Evolutionary conservation across 1,140 invertebrate species (phyloP).

Genomic region (Mactra quadrangularis): DNA sequence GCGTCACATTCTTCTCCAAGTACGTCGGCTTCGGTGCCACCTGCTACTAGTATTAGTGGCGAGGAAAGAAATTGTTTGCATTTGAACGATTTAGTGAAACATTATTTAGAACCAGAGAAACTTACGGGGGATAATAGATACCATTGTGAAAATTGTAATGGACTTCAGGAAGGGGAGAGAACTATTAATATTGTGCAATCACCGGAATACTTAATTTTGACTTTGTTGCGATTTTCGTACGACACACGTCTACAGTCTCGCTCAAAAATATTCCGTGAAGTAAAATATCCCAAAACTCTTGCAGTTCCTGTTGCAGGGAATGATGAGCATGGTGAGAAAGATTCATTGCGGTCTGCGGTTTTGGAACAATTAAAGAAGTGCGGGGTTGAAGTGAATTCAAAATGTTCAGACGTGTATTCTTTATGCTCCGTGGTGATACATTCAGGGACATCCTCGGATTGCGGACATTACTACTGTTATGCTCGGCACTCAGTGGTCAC

Average conservation of each 20-base stretch:
- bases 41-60: background rate
- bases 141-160: constrained; percentile 90
- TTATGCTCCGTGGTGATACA: constrained; percentile 93
- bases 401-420: constrained; percentile 85
- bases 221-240: constrained; percentile 92
- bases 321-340: constrained; percentile 60
- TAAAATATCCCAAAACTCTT: constrained; percentile 81
- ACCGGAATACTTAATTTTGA: constrained; percentile 91
- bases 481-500: constrained; percentile 85
- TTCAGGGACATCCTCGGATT: constrained; percentile 91
- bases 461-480: constrained; percentile 94
- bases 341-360: constrained; percentile 60
- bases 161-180: constrained; percentile 90
- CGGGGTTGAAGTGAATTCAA: constrained; percentile 78
- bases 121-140: constrained; percentile 93
- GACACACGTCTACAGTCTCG: constrained; percentile 88
- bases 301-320: constrained; percentile 72
- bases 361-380: constrained; percentile 62
- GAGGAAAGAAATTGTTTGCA: constrained; percentile 62
- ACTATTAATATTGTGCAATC: constrained; percentile 89
- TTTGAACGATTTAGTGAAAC: constrained; percentile 86
- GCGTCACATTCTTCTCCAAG: background rate
- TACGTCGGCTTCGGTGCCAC: background rate
- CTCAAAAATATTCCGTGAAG: constrained; percentile 86
- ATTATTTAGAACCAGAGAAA: constrained; percentile 90